Evolutionary conservation across 2,888 invertebrate genomes (phyloP), one percentile per base, ranked within the genome.

Genomic region (Andrena flavipes): DNA sequence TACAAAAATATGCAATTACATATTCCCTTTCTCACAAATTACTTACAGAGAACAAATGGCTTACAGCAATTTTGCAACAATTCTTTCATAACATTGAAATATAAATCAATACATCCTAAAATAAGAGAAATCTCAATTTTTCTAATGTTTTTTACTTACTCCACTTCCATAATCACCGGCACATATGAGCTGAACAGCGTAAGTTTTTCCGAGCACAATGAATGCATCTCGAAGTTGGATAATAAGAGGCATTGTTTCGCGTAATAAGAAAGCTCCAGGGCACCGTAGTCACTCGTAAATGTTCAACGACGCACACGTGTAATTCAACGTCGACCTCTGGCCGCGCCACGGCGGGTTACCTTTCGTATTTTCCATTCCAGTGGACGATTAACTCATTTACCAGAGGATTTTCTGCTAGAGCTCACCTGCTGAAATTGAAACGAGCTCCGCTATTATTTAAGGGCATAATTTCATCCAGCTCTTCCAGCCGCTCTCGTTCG

Each of bases 201-300:
- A 16, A 16, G 13, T 42, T 16, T 42, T 5, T 16, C 16, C 42
- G 16, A 42, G 42, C 42, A 42, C 42, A 42, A 3, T 42, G 16
- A 1, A 16, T n/a, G n/a, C n/a, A n/a, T n/a, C n/a, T n/a, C 26
- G 23, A 20, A 49, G 26, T 2, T 4, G 23, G 26, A 29, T 62
- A 71, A 71, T 49, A 71, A 62, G 60, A 16, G 60, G 49, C 60
- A 71, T 71, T 71, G 62, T 71, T 62, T 62, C 49, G 60, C 60
- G 62, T 65, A 65, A 65, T 65, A 65, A 65, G 64, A 65, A 65
- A 23, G 48, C 42, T 65, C 29, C 26, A 29, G 48, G 64, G 64
- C 48, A 23, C 16, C 26, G 64, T 26, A 29, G 26, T 16, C 26
- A 8, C 48, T 49, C 49, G 16, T 65, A 49, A 65, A 65, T 23